These are phyloP conservation scores for Belgica antarctica DNA, from an alignment of 2,888 invertebrate species.

Conservation along the genomic window DNA sequence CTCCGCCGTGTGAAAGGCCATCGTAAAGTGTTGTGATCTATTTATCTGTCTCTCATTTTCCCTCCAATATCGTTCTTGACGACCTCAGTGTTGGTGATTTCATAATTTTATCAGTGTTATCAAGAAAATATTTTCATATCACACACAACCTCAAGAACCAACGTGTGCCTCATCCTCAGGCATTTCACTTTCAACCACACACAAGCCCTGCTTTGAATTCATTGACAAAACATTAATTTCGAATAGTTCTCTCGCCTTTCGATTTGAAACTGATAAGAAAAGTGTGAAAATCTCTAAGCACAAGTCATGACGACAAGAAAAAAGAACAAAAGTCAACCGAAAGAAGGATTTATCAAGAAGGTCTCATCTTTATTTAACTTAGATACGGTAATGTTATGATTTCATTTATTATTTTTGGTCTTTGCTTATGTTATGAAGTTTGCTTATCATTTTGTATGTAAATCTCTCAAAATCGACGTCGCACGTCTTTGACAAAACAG, in stretches of 20 bases:
- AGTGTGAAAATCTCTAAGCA: background rate
- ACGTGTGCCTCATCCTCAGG: too few species aligned
- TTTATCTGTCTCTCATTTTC: slow-evolving; percentile 2
- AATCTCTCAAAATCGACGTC: too few species aligned
- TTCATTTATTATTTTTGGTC: background rate
- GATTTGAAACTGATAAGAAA: slow-evolving; percentile 7
- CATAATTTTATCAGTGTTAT: too few species aligned
- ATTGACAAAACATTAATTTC: too few species aligned
- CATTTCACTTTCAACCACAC: too few species aligned
- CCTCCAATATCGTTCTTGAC: slow-evolving; percentile 8
- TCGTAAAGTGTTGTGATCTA: background rate
- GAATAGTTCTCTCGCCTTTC: too few species aligned
- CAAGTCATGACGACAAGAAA: slow-evolving; percentile 67
- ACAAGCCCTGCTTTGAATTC: too few species aligned
- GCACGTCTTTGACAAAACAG: too few species aligned
- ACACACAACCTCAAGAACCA: too few species aligned
- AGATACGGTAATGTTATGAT: slow-evolving; percentile 67
- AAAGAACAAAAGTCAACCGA: slow-evolving; percentile 62
- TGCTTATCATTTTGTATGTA: too few species aligned
- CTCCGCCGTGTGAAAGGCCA: background rate
- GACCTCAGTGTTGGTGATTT: too few species aligned
- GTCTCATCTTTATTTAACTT: slow-evolving; percentile 84
- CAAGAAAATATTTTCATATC: too few species aligned
- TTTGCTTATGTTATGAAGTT: background rate
- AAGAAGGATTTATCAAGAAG: slow-evolving; percentile 79